These are phyloP conservation scores for Perognathus longimembris DNA, from an alignment of 2,113 vertebrate species.

Conservation along the genomic window DNA sequence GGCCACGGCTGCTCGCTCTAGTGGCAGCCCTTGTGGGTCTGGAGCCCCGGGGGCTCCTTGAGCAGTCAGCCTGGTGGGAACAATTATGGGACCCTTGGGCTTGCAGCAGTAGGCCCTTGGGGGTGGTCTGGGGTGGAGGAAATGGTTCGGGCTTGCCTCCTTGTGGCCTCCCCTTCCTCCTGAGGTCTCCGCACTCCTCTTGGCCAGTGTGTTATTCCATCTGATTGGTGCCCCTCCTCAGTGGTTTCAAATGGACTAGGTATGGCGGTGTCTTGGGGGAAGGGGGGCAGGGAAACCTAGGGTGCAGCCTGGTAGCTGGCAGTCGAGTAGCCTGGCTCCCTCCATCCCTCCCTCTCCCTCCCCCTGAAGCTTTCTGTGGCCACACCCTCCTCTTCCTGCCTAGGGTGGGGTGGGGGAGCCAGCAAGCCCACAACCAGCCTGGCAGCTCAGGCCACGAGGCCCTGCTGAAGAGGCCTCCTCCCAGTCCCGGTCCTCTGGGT, in stretches of 20 bases:
- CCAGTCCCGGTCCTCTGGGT: background rate
- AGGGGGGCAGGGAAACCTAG: background rate
- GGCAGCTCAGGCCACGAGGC: background rate
- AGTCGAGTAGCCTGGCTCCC: background rate
- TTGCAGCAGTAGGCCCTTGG: fast-evolving
- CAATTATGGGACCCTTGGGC: fast-evolving
- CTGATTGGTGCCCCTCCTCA: background rate
- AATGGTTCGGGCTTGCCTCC: no score
- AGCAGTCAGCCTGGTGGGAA: background rate
- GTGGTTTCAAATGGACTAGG: background rate
- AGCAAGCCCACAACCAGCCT: background rate
- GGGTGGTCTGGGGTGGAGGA: background rate
- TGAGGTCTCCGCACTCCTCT: background rate
- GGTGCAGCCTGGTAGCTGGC: slow-evolving; percentile 7
- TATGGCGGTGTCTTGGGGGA: background rate
- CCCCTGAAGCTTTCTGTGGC: background rate
- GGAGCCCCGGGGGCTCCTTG: background rate
- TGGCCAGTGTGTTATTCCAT: no score
- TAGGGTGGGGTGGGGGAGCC: background rate
- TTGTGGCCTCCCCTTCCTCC: no score
- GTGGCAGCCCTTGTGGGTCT: background rate
- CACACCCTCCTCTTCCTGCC: slow-evolving; percentile 39
- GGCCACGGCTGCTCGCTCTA: background rate
- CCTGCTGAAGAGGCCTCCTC: no score
- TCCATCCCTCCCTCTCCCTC: background rate